phyloP scores from a whole-genome alignment of 2,888 invertebrate species.

The Hemistola chrysoprasaria region DNA sequence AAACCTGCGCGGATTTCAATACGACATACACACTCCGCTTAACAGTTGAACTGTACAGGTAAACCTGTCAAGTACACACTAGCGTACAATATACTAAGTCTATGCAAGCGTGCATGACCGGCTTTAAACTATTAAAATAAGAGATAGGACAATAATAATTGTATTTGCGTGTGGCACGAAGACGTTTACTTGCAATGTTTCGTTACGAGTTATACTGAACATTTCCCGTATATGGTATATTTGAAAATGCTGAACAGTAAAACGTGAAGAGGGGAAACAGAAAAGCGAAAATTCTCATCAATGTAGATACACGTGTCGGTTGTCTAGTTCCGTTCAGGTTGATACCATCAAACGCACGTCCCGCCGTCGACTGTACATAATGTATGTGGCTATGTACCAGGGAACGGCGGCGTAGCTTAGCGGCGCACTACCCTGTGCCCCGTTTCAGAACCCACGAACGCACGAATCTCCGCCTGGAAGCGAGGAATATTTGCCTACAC shows the following conservation, averaged over 20 bases:
- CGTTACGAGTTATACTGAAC: no score
- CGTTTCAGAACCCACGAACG: slow-evolving; percentile 65
- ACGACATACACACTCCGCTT: no score
- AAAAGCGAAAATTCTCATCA: slow-evolving; percentile 46
- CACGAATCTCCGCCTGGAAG: slow-evolving; percentile 76
- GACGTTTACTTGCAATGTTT: no score
- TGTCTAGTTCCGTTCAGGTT: slow-evolving; percentile 72
- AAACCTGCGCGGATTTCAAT: no score
- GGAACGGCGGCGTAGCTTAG: slow-evolving; percentile 47
- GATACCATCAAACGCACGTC: slow-evolving; percentile 62
- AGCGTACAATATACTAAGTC: no score
- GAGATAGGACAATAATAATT: no score
- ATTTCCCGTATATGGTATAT: no score
- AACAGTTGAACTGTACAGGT: no score
- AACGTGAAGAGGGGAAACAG: slow-evolving; percentile 20
- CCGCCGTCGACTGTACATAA: slow-evolving; percentile 59
- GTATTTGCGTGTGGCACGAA: no score
- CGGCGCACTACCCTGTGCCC: slow-evolving; percentile 57
- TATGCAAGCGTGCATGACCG: no score
- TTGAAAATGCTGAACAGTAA: slow-evolving; percentile 6
- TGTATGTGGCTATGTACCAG: slow-evolving; percentile 53
- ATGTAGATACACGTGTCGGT: slow-evolving; percentile 63
- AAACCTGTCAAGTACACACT: no score
- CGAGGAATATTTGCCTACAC: slow-evolving; percentile 80
- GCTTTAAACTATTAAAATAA: no score